Evolutionary conservation across 2,888 invertebrate genomes (phyloP), one percentile per base, ranked within the genome.

Genomic region (Carpatolechia fugitivella): DNA sequence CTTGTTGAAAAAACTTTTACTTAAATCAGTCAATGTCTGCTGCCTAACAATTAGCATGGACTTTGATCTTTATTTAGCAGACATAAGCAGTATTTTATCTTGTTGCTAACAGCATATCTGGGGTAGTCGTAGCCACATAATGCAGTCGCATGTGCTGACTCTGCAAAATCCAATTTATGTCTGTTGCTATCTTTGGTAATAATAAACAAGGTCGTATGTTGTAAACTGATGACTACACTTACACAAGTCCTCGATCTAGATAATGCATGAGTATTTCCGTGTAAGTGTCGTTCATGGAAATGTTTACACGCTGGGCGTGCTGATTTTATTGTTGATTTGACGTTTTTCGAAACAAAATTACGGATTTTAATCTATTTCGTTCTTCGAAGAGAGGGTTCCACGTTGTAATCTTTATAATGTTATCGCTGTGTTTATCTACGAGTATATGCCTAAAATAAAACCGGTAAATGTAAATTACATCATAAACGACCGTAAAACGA

Each of bases 161-260:
- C 40, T 16, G 40, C 40, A 18, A 18, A 7, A 40, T 14, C 14
- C 18, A 16, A 40, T 18, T 16, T 16, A 16, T 18, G 31, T 24
- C 20, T 33, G 20, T 50, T 13, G 18, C 29, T 30, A 47, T 47
- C 47, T 30, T 14, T 20, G 18, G 16, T 16, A 40, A 14, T 40
- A 24, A 29, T 33, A 46, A 46, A 29, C 46, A 33, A 16, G 18
- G 11, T 18, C 7, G 30, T 24, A 44, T 16, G 41, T 35, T 35
- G 44, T 18, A 46, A 46, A 33, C 29, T 41, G 52, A 46, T 53
- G 52, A 46, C 35, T 46, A 53, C 8, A 18, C 18, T 16, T 40
- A 40, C 36, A 36, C 14, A 36, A 16, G 18, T 16, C 40, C 40
- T 18, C 46, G 46, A 35, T 44, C 44, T 20, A 53, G 35, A 53